Evolutionary conservation across 2,888 invertebrate species (phyloP), one percentile per base, ranked within the genome.

Genomic region (Apocheima hispidaria): DNA sequence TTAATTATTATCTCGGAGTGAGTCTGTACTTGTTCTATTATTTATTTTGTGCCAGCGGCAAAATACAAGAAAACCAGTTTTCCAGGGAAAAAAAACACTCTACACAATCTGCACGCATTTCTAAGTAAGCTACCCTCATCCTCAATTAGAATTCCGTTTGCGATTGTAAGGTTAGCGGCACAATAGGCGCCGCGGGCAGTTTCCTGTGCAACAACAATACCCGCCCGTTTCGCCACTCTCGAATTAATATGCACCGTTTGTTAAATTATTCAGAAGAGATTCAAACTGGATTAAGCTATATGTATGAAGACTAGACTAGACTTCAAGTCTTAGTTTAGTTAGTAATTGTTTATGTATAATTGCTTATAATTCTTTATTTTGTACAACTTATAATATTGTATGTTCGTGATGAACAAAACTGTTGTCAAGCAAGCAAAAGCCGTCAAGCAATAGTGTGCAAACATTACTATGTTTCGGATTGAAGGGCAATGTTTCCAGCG

Each of bases 101-200:
- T 4, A 44, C 2, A 14, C n/a, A 14, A 55, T 38, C 30, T 38
- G 44, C 35, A 33, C 40, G 5, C 36, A 56, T 60, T 63, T 57
- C 66, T 58, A 44, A 57, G 60, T 63, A 68, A 63, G 61, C 70
- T 60, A 26, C 63, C 71, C 68, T 63, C 63, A 66, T 69, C 62
- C 72, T 66, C 72, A 76, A 77, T 78, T 78, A 76, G 77, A 76
- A 78, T 77, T 78, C 76, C 66, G 75, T 74, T 72, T 73, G 75
- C 74, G 73, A 73, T 68, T 74, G 70, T 78, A 63, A 71, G 73
- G 74, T 66, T 71, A 51, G 52, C 65, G 57, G 63, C 68, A 79
- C 75, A 78, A 78, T 75, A 63, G 63, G 20, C 58, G 55, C 66
- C 65, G 62, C 61, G 60, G 58, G 66, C 71, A 61, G 65, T 66